Base-by-base conservation (phyloP, 1,140 invertebrate genomes). In the Drosophila pectinifera region DNA sequence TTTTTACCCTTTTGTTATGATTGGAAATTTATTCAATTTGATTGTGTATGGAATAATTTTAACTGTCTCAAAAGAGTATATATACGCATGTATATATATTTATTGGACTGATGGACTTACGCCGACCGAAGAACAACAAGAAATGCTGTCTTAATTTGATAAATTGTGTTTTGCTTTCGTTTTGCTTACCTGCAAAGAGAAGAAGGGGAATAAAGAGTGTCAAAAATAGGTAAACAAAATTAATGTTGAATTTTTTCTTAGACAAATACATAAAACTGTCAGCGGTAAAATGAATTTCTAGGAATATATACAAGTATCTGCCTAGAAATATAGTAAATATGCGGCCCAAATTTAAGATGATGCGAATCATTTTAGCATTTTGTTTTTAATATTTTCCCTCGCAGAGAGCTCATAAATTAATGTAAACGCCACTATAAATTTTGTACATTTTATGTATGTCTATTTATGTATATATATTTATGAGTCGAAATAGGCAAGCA, bases 141-240 rank as follows among this genome's bases (percentile, higher is more conserved):
- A 38, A 14, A 36, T 22, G 20, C 16, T 58, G 36, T 55, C 26
- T 41, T 45, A 43, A 46, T 76, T 51, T 48, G 62, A 62, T 46
- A 41, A 54, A 43, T 46, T 49, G 22, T 49, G 43, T 65, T 45
- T 65, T 76, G 28, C 61, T 74, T 59, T 77, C n/a, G 34, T 80
- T 58, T 69, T 63, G 79, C 83, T 88, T 88, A 88, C 83, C 83
- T 88, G 84, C 61, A 88, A 89, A 80, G 72, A 88, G 48, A 88
- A 67, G 65, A 56, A 75, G 51, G 39, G 43, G 43, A 51, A 49
- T n/a, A 22, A 54, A 63, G 70, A 65, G 59, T 89, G 80, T 89
- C 73, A 85, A 55, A 81, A 77, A 74, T 53, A 43, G 45, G 72
- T 81, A 85, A 76, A 84, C 59, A 88, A 72, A 65, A 55, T 70